Base-by-base conservation (phyloP, 2,888 invertebrate genomes). In the Prenolepis imparis region DNA sequence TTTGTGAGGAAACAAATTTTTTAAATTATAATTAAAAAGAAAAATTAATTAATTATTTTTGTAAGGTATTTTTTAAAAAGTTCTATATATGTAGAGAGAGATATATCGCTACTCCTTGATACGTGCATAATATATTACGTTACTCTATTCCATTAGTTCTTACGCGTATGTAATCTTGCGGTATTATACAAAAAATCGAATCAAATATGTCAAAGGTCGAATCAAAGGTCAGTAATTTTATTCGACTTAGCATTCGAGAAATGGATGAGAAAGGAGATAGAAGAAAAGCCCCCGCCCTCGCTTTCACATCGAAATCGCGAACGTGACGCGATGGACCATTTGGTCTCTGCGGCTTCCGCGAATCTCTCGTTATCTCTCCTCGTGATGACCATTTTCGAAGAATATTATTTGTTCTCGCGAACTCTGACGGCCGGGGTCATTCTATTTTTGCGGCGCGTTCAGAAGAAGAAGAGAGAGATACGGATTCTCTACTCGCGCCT, bases 381-480 rank as follows among this genome's bases (percentile, higher is more conserved):
- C 12, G 39, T 6, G 4, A 44, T 8, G 1, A 15, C 8, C 18
- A 3, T 44, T 57, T 44, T 18, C 44, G 57, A 78, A 21, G 41
- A 78, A 57, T 39, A 36, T 36, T 21, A 12, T 39, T 44, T 44
- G 18, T 28, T 41, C 28, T 68, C 8, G 48, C 55, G 32, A n/a
- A 44, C 15, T 15, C 12, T 11, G 70, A 59, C 18, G 57, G 11
- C 21, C 77, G n/a, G n/a, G 57, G 12, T 77, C 36, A 28, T 78
- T 78, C 68, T 70, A 70, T 78, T 78, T 70, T 44, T 21, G 18
- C 68, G 21, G 15, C 32, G 39, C 21, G 12, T 28, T 28, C 28
- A 28, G 28, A 28, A 3, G 28, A 28, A 28, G 3, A 32, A 18
- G 8, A 3, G 41, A n/a, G 15, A 28, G 36, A 12, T 21, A 36